phyloP scores from a whole-genome alignment of 2,888 invertebrate genomes.

The Stenchaetothrips biformis region DNA sequence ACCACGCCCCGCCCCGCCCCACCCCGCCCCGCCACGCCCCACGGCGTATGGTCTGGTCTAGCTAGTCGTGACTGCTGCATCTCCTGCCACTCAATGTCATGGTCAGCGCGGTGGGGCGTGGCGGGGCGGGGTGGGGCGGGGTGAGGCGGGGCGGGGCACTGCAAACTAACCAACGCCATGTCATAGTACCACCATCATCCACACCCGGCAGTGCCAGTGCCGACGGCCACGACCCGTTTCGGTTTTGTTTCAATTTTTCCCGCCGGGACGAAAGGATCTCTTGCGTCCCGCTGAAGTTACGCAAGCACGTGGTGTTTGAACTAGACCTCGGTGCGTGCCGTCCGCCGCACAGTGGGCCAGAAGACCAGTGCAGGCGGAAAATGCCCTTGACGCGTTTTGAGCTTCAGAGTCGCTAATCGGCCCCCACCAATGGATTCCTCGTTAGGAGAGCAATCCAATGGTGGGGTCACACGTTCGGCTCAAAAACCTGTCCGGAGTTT shows the following conservation, averaged over 20 bases:
- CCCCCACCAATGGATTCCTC: no score
- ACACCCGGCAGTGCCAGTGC: not conserved
- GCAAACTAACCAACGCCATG: not conserved
- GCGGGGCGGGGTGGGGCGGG: not conserved
- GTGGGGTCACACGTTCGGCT: no score
- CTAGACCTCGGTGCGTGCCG: conserved; percentile 1
- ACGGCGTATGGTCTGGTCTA: not conserved
- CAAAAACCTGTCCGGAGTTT: no score
- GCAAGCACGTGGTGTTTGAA: conserved; percentile 10
- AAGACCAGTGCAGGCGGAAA: not conserved
- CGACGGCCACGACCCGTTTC: not conserved
- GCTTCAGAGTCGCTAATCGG: no score
- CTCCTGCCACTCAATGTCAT: conserved; percentile 23
- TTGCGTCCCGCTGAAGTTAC: not conserved
- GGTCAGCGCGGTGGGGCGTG: not conserved
- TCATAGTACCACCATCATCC: not conserved
- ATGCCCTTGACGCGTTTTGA: no score
- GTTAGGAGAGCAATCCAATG: no score
- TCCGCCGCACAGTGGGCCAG: not conserved
- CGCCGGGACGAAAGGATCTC: not conserved
- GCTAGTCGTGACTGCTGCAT: conserved; percentile 20
- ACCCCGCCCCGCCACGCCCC: not conserved
- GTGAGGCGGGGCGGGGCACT: not conserved
- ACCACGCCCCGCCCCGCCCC: not conserved
- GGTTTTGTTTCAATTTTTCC: not conserved